A percentile compares a stretch with the other conserved stretches of the same genome.
Conservation (phyloP, 2,113 vertebrate species). For the Herpailurus yagouaroundi region DNA sequence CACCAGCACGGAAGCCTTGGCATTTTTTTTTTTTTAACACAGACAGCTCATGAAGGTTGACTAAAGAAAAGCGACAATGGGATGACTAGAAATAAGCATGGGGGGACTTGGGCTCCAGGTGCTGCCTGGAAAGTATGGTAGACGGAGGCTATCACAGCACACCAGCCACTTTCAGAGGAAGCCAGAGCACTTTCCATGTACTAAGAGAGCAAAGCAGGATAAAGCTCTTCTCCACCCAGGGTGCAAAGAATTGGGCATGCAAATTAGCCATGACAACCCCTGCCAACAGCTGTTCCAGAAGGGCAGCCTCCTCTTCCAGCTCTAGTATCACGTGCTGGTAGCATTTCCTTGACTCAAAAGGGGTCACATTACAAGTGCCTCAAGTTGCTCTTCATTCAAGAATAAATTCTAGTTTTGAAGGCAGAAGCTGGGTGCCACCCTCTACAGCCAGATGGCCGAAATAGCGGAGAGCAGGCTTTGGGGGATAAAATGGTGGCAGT, state of each 20-base stretch:
- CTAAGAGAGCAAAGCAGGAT: not conserved
- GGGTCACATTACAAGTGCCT: not conserved
- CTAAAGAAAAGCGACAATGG: not conserved
- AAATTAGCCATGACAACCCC: not conserved
- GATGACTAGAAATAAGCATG: not conserved
- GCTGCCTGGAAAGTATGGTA: not conserved
- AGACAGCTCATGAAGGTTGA: not conserved
- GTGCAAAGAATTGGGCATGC: constrained; percentile 22
- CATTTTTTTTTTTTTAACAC: not conserved
- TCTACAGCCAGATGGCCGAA: constrained; percentile 32
- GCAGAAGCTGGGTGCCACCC: constrained; percentile 8
- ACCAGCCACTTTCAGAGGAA: not conserved
- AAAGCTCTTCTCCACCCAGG: not conserved
- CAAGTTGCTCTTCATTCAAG: constrained; percentile 60
- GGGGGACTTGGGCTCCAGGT: not conserved
- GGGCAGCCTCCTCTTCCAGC: constrained; percentile 31
- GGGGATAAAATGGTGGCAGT: not conserved
- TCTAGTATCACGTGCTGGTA: not conserved
- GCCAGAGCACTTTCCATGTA: not conserved
- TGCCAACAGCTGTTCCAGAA: constrained; percentile 56
- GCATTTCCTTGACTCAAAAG: constrained; percentile 33
- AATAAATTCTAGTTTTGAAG: constrained; percentile 29
- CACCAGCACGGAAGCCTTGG: not conserved
- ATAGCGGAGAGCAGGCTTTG: constrained; percentile 53
- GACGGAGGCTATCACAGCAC: not conserved